phyloP scores from a whole-genome alignment of 1,140 invertebrate species.

The Muscidifurax raptorellus region DNA sequence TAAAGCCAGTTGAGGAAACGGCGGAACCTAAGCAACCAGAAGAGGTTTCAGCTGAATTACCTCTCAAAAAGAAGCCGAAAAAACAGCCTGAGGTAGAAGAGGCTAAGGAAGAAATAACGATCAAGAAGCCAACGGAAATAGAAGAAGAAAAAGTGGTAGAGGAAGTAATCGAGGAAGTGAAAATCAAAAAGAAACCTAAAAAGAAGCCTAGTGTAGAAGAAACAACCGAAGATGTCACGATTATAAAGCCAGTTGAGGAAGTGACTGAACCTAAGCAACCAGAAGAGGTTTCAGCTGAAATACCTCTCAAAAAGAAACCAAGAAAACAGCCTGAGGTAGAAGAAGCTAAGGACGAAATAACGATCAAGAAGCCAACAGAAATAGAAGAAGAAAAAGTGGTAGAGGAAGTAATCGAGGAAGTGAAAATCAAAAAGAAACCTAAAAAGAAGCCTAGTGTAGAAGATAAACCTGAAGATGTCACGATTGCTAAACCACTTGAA shows the following conservation, averaged over 20 bases:
- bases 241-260: constrained; percentile 40
- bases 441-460: constrained; percentile 69
- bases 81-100: constrained; percentile 70
- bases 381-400: too few relatives aligned
- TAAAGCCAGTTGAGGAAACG: not conserved
- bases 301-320: constrained; percentile 67
- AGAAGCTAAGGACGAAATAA: constrained; percentile 66
- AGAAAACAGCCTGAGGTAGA: constrained; percentile 68
- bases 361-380: constrained; percentile 56
- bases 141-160: constrained; percentile 44
- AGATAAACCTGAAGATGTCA: constrained; percentile 68
- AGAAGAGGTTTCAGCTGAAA: constrained; percentile 56
- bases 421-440: constrained; percentile 68
- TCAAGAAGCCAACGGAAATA: constrained; percentile 17
- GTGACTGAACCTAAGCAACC: constrained; percentile 55
- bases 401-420: too few relatives aligned
- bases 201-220: not conserved
- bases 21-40: constrained; percentile 30
- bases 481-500: constrained; percentile 49
- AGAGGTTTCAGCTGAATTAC: constrained; percentile 58
- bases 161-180: constrained; percentile 55
- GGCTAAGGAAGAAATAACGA: constrained; percentile 62
- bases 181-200: constrained; percentile 47
- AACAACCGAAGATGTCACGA: constrained; percentile 49
- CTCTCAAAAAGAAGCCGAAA: constrained; percentile 63